phyloP scores from a whole-genome alignment of 2,797 vertebrate species.

The Hippopotamyrus pictus region DNA sequence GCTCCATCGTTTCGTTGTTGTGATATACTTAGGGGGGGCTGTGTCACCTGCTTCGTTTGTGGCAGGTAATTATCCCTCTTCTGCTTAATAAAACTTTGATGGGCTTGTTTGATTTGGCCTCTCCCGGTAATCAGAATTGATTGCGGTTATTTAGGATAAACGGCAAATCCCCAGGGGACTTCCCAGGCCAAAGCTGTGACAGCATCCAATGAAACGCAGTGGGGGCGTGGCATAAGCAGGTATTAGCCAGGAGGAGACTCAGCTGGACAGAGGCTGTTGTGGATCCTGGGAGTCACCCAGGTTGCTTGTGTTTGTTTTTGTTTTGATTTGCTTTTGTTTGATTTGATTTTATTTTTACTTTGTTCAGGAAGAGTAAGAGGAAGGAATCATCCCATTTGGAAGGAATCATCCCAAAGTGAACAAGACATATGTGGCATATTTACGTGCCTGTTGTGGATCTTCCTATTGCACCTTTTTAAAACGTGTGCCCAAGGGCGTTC shows the following conservation, averaged over 20 bases:
- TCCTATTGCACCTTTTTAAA: not conserved
- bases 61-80: conserved; percentile 41
- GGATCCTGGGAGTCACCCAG: not conserved
- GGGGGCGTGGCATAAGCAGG: conserved; percentile 2
- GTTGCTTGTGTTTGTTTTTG: not conserved
- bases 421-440: conserved; percentile 2
- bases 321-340: not conserved
- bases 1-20: conserved; percentile 31
- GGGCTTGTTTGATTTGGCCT: conserved; percentile 66
- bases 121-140: conserved; percentile 77
- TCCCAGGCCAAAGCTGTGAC: conserved; percentile 27
- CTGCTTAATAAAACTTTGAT: conserved; percentile 78
- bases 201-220: conserved; percentile 37
- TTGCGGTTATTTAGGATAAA: conserved; percentile 77
- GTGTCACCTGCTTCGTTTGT: conserved; percentile 37
- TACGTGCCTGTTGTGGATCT: not conserved
- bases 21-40: conserved; percentile 42
- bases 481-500: not conserved
- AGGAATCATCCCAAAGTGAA: not conserved
- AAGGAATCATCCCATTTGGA: not conserved
- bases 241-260: conserved; percentile 33
- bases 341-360: not conserved
- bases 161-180: conserved; percentile 34
- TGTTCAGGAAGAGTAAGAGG: not conserved
- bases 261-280: not conserved